Base-by-base conservation (phyloP, 2,797 vertebrate species). In the Sebastes reedi region DNA sequence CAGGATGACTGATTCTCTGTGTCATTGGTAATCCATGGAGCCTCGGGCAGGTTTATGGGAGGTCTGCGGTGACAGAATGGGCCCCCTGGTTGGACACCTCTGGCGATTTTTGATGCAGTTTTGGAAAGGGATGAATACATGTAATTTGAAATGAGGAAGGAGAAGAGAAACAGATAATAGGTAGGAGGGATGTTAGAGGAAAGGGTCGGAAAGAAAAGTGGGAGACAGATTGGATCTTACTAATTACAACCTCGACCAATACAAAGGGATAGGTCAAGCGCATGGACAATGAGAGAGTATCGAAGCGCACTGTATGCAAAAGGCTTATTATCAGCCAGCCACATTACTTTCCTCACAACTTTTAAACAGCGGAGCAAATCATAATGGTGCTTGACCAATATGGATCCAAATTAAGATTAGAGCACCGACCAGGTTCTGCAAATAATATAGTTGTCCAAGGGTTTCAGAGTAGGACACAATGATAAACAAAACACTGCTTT, bases 1-100 rank as follows among this genome's bases (percentile, higher is more conserved):
- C 85, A 81, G 79, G 87, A 91, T 91, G 86, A 91, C 84, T 87
- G 85, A 90, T 89, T 87, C 55, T 74, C 71, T 59, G 72, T 80
- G 80, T 85, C 74, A 85, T 13, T 68, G 70, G 79, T 86, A 91
- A 89, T 93, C 86, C 75, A 88, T 72, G 27, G 67, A 79, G 75
- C 75, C 67, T 79, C 8, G 0, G 77, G 80, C 29, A 83, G 79
- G 64, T 87, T 83, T 74, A 89, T 62, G 62, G 82, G 82, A 83
- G 77, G 86, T 83, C 79, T 76, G 54, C 68, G 50, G 74, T 83
- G 85, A 83, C 67, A 80, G 64, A 30, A 56, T 20, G 10, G 14
- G 16, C 77, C 54, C 32, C 62, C 75, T 39, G 60, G 62, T 29
- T 69, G 42, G 32, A 82, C 24, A 73, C 64, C 54, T 82, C 11